phyloP scores from a whole-genome alignment of 2,797 vertebrate genomes.

The Sebastes glaucus region DNA sequence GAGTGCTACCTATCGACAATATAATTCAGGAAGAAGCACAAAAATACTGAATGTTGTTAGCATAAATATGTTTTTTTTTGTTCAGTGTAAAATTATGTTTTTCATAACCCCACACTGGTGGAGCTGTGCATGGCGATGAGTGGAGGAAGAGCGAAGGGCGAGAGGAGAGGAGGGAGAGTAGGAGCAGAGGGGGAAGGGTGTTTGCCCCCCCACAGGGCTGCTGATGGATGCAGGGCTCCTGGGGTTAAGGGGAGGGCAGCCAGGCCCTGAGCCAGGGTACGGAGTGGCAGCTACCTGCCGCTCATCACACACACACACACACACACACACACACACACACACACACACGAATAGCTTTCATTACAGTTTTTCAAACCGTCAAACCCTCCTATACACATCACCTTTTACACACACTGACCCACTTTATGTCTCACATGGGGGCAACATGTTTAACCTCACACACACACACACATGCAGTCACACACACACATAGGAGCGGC shows the following conservation, averaged over 20 bases:
- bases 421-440: background rate
- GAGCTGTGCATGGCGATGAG: background rate
- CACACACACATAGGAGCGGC: conserved; percentile 17
- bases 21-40: background rate
- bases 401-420: conserved; percentile 10
- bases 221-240: conserved; percentile 83
- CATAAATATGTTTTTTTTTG: background rate
- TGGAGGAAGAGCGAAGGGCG: background rate
- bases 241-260: conserved; percentile 81
- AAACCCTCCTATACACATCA: background rate
- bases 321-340: background rate
- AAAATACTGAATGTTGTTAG: background rate
- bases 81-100: background rate
- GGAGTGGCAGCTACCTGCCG: conserved; percentile 69
- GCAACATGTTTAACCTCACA: background rate
- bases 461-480: background rate
- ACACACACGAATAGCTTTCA: background rate
- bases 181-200: conserved; percentile 50
- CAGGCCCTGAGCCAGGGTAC: conserved; percentile 68
- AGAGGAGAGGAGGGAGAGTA: conserved; percentile 3
- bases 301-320: conserved; percentile 32
- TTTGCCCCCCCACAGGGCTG: conserved; percentile 68
- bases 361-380: background rate
- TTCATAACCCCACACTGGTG: background rate
- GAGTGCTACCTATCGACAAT: background rate